phyloP scores from a whole-genome alignment of 2,113 vertebrate genomes.

The Gavialis gangeticus region DNA sequence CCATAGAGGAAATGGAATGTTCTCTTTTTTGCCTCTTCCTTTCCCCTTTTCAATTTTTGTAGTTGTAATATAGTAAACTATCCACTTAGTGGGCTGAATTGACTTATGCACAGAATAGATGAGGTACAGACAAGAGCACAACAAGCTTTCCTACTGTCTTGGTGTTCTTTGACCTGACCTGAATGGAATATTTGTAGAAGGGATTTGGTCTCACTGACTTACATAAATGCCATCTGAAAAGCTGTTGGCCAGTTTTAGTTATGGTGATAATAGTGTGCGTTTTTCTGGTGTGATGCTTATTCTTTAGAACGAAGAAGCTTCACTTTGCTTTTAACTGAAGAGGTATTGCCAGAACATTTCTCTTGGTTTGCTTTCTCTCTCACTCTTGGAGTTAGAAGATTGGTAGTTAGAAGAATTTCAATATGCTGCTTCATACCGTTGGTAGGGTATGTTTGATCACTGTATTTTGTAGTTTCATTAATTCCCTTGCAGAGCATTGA shows the following conservation, averaged over 20 bases:
- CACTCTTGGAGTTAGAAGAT: background rate
- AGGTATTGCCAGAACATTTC: background rate
- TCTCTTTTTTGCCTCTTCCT: background rate
- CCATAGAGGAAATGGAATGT: background rate
- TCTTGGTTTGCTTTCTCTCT: background rate
- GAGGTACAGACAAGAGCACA: background rate
- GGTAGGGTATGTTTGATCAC: background rate
- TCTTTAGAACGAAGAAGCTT: background rate
- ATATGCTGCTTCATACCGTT: background rate
- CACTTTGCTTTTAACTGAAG: background rate
- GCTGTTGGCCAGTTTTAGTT: background rate
- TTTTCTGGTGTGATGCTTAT: background rate
- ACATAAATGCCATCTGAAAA: background rate
- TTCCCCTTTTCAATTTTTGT: background rate
- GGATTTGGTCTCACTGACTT: background rate
- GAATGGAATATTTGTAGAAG: background rate
- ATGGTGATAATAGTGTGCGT: background rate
- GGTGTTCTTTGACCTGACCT: background rate
- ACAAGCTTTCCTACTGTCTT: background rate
- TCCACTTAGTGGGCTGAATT: background rate
- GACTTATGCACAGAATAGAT: background rate
- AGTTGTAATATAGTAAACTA: background rate
- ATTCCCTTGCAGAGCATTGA: background rate
- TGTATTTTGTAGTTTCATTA: background rate
- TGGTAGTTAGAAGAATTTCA: background rate